Conservation (phyloP, 2,888 invertebrate species). For the Aethes cnicana region DNA sequence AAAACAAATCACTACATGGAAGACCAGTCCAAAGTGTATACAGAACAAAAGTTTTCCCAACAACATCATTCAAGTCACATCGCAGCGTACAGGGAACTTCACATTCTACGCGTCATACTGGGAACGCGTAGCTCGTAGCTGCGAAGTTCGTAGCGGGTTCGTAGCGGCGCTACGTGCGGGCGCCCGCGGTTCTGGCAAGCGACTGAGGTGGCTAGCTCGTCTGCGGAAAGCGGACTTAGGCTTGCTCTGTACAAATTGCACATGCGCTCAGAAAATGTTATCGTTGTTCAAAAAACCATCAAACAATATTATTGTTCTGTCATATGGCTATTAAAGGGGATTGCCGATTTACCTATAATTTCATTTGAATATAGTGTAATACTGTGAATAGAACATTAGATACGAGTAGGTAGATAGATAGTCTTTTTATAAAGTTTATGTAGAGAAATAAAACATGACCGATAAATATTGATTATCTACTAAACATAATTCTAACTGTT, state of each 20-base stretch:
- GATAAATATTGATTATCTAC: too few relatives aligned
- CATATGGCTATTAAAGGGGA: too few relatives aligned
- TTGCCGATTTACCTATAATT: too few relatives aligned
- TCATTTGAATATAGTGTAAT: too few relatives aligned
- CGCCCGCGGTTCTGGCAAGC: conserved; percentile 52
- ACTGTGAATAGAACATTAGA: too few relatives aligned
- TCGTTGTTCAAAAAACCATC: too few relatives aligned
- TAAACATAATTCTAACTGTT: too few relatives aligned
- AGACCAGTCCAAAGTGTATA: conserved; percentile 79
- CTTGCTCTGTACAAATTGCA: conserved; percentile 54
- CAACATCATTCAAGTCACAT: conserved; percentile 78
- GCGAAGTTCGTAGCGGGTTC: conserved; percentile 54
- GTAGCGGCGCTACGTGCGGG: conserved; percentile 63
- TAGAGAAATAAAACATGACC: too few relatives aligned
- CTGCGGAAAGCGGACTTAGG: conserved; percentile 39
- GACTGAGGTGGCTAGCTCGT: conserved; percentile 51
- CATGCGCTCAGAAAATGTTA: conserved; percentile 55
- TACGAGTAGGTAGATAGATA: too few relatives aligned
- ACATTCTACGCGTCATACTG: conserved; percentile 38
- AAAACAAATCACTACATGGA: conserved; percentile 80
- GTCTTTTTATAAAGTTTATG: too few relatives aligned
- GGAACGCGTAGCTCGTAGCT: conserved; percentile 37
- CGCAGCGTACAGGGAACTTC: conserved; percentile 56
- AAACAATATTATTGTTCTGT: too few relatives aligned
- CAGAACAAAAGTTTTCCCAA: conserved; percentile 77